Evolutionary conservation across 1,140 invertebrate genomes (phyloP).

Genomic region (Pseudomyrmex pallidus): DNA sequence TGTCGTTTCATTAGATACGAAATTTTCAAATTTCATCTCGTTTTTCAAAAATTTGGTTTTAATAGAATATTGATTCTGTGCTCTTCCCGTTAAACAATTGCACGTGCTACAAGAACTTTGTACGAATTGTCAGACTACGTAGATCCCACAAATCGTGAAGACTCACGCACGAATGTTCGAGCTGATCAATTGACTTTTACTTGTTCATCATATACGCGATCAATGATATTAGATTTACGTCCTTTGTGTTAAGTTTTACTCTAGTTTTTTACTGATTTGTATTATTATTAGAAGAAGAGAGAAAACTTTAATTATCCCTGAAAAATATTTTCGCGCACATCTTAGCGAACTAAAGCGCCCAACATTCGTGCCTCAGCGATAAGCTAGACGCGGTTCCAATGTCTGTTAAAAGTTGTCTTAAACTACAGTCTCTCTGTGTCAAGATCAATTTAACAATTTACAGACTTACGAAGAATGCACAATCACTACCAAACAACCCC

Average conservation of each 20-base stretch:
- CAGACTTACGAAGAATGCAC: conserved; percentile 60
- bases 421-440: conserved; percentile 81
- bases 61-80: background rate
- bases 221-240: conserved; percentile 14
- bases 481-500: conserved; percentile 63
- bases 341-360: conserved; percentile 16
- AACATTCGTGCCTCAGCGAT: conserved; percentile 40
- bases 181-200: conserved; percentile 7
- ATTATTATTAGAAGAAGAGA: background rate
- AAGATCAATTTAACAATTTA: conserved; percentile 73
- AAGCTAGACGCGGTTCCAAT: conserved; percentile 79
- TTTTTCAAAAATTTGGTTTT: background rate
- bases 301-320: conserved; percentile 18
- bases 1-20: background rate
- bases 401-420: conserved; percentile 84
- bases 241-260: conserved; percentile 22
- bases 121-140: conserved; percentile 41
- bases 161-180: conserved; percentile 52
- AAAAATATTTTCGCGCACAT: conserved; percentile 8
- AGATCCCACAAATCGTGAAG: conserved; percentile 27
- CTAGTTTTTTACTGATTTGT: background rate
- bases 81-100: background rate
- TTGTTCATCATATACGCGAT: conserved; percentile 6
- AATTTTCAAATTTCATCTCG: background rate
- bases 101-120: background rate